Percentiles rank a stretch among this genome's conserved stretches.
phyloP scores from a whole-genome alignment of 2,113 vertebrate species.

The Carassius auratus region DNA sequence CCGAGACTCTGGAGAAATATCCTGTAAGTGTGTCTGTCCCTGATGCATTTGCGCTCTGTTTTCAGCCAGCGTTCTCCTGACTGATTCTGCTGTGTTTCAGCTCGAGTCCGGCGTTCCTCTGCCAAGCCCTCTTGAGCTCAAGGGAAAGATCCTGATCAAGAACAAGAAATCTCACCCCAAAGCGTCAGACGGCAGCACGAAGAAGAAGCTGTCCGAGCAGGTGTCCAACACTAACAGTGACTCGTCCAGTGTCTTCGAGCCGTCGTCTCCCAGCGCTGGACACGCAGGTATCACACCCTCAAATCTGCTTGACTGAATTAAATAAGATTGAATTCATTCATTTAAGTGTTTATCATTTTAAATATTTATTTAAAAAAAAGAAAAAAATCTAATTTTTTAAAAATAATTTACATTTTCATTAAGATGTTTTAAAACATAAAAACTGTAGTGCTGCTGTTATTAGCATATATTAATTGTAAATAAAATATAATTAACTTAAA shows the following conservation, averaged over 20 bases:
- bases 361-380: too few relatives aligned
- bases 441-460: not conserved
- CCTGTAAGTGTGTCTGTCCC: constrained; percentile 76
- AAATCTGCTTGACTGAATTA: not conserved
- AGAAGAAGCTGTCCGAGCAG: constrained; percentile 90
- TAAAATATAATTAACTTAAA: not conserved
- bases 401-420: not conserved
- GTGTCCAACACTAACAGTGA: constrained; percentile 90
- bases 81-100: constrained; percentile 66
- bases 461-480: not conserved
- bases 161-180: constrained; percentile 98
- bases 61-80: not conserved
- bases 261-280: constrained; percentile 90
- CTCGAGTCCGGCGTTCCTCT: constrained; percentile 89
- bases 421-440: not conserved
- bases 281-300: constrained; percentile 65
- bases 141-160: constrained; percentile 97
- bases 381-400: too few relatives aligned
- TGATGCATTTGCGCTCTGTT: not conserved
- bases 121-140: constrained; percentile 94
- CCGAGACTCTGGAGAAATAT: constrained; percentile 94
- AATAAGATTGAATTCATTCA: not conserved
- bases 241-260: constrained; percentile 84
- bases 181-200: constrained; percentile 83
- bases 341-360: not conserved